Percentiles rank a stretch among this genome's conserved stretches.
Evolutionary conservation across 2,113 vertebrate genomes (phyloP).

Genomic region (Percopsis transmontana): DNA sequence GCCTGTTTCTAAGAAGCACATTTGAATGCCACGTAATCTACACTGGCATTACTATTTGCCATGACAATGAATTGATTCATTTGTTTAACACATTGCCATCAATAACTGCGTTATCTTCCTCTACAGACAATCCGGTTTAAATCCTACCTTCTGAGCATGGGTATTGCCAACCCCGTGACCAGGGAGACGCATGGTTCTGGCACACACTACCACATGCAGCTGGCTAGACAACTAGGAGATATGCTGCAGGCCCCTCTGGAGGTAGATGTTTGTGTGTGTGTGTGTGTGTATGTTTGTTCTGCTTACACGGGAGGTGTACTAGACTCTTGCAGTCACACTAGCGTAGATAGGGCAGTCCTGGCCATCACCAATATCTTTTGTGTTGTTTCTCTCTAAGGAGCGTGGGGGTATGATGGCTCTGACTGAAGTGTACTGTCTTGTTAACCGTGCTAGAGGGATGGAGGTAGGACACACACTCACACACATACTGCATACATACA

Average conservation of each 20-base stretch:
- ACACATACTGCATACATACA: background rate
- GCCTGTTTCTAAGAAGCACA: background rate
- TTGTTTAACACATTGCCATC: background rate
- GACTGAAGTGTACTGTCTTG: slow-evolving; percentile 95
- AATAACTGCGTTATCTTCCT: slow-evolving; percentile 16
- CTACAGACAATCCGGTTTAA: slow-evolving; percentile 94
- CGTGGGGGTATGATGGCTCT: slow-evolving; percentile 97
- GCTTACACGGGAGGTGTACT: background rate
- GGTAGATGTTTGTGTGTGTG: slow-evolving; percentile 55
- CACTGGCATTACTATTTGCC: no score
- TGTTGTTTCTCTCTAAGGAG: slow-evolving; percentile 78
- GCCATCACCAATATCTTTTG: background rate
- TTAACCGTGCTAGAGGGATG: slow-evolving; percentile 94
- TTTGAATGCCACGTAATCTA: no score
- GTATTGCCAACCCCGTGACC: slow-evolving; percentile 95
- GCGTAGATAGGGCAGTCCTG: background rate
- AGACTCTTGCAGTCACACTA: background rate
- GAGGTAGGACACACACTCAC: slow-evolving; percentile 78
- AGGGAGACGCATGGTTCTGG: slow-evolving; percentile 93
- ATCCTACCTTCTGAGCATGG: slow-evolving; percentile 97
- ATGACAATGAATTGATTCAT: background rate
- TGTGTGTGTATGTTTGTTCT: background rate
- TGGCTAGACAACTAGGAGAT: slow-evolving; percentile 91
- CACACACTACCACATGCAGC: slow-evolving; percentile 95
- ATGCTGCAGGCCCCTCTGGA: slow-evolving; percentile 91